Evolutionary conservation across 2,797 vertebrate genomes (phyloP).

Genomic region (Galagoides demidoff): DNA sequence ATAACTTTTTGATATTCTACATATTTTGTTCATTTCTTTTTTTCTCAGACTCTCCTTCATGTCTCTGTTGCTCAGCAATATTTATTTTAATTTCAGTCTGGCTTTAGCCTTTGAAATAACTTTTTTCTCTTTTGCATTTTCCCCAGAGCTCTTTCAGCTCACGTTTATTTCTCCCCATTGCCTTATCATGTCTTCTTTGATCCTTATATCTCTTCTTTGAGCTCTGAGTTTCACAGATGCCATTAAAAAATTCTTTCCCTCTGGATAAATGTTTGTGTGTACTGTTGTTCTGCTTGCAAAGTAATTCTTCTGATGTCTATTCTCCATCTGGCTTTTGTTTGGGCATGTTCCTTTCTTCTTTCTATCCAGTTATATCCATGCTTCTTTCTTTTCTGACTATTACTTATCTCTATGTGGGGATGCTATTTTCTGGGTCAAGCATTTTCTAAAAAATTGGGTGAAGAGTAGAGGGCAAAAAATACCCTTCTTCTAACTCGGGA

Average conservation of each 20-base stretch:
- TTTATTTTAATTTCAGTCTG: background rate
- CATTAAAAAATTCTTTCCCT: background rate
- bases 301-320: background rate
- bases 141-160: background rate
- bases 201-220: background rate
- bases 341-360: background rate
- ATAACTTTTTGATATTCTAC: background rate
- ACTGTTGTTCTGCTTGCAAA: background rate
- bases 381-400: conserved; percentile 27
- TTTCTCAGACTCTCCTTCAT: background rate
- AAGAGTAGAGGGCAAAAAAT: background rate
- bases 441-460: background rate
- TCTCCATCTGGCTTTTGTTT: background rate
- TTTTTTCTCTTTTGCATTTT: background rate
- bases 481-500: background rate
- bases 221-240: background rate
- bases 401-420: background rate
- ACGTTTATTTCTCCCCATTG: background rate
- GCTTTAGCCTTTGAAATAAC: background rate
- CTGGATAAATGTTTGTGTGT: background rate
- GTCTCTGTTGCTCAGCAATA: background rate
- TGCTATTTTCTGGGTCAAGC: background rate
- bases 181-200: background rate
- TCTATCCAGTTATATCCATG: background rate
- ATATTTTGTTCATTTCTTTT: background rate